Evolutionary conservation across 2,888 invertebrate genomes (phyloP), one percentile per base, ranked within the genome.

Genomic region (Ochropacha duplaris): DNA sequence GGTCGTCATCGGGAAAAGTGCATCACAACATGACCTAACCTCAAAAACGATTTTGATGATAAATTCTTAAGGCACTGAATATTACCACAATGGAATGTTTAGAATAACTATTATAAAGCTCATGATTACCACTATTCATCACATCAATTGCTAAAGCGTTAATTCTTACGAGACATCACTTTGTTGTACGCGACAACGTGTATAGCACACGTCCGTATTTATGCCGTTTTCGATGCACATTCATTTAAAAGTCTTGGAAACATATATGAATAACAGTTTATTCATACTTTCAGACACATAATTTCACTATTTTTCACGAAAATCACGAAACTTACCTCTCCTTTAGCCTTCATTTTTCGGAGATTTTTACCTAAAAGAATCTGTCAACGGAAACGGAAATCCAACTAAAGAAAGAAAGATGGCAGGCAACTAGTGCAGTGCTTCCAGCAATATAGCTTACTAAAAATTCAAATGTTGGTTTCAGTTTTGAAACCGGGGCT

Each of bases 321-420:
- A 67, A 66, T 67, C 62, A 64, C 57, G 52, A 76, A 75, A 74
- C 82, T 88, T 78, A 97, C 97, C 96, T 96, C 96, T 94, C 97
- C 97, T 94, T 97, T 97, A 72, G 97, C 97, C 94, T 96, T 97
- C 97, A 97, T 97, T 93, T 36, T 94, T 95, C 77, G 75, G 86
- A 88, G 86, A 74, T 83, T 88, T 84, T 84, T 77, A 68, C 78
- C 79, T 83, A 84, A 92, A 90, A 92, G 94, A 94, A 86, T 66
- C 83, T 87, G 86, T 87, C 88, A 90, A 85, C 84, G 91, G 91
- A 92, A 90, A 72, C 89, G 90, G 90, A 90, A 86, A 75, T 81
- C 71, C 68, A 69, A 81, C 72, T 73, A 81, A 80, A 81, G 75
- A 74, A 81, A 83, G 67, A 81, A 82, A 83, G 80, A 71, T 72